A percentile compares a stretch with the other conserved stretches of the same genome.
Evolutionary conservation across 2,113 vertebrate genomes (phyloP).

Genomic region (Rhinopomastus cyanomelas): DNA sequence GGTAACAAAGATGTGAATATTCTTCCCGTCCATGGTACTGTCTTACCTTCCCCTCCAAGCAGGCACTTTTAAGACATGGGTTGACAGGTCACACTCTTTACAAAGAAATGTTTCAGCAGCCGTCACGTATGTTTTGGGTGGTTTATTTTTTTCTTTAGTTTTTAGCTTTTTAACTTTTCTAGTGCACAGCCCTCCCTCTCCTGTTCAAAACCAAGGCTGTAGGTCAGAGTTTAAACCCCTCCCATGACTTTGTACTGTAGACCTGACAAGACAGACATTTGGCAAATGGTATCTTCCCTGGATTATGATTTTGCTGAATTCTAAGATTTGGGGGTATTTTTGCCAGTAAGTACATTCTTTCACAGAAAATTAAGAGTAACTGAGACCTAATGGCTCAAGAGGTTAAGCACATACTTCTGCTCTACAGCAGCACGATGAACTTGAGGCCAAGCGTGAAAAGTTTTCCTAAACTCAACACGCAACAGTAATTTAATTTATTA

Average conservation of each 20-base stretch:
- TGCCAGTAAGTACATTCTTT: not conserved
- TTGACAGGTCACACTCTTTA: not conserved
- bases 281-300: not conserved
- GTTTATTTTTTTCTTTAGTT: too few species aligned
- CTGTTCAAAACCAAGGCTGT: not conserved
- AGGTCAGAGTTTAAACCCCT: not conserved
- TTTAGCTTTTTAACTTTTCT: not conserved
- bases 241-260: not conserved
- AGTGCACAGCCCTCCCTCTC: not conserved
- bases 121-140: not conserved
- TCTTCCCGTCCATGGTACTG: not conserved
- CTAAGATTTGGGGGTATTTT: not conserved
- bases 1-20: not conserved
- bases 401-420: not conserved
- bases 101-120: not conserved
- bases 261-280: not conserved
- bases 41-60: not conserved
- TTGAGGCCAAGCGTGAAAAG: not conserved
- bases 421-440: not conserved
- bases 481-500: not conserved
- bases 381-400: not conserved
- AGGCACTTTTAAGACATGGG: not conserved
- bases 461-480: not conserved
- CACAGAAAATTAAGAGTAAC: not conserved
- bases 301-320: not conserved